Evolutionary conservation across 2,797 vertebrate genomes (phyloP).

Genomic region (Syndactyla subalaris): DNA sequence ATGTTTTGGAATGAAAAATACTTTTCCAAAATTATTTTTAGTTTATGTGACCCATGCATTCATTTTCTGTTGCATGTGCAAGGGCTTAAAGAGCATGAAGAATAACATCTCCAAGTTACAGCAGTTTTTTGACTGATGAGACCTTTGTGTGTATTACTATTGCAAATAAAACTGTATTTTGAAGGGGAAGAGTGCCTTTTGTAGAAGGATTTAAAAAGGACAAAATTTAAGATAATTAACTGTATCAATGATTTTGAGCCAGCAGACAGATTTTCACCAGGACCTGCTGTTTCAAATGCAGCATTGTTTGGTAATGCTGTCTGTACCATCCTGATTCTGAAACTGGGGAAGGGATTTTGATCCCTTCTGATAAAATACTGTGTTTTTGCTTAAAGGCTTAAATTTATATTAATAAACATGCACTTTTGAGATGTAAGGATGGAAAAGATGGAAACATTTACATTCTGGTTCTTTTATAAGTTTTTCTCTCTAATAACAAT

Average conservation of each 20-base stretch:
- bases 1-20: conserved; percentile 1
- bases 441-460: not conserved
- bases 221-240: not conserved
- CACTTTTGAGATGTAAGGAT: not conserved
- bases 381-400: not conserved
- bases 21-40: not conserved
- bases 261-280: not conserved
- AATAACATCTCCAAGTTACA: not conserved
- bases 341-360: not conserved
- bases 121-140: not conserved
- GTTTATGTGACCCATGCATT: not conserved
- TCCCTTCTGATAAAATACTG: not conserved
- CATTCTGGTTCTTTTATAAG: not conserved
- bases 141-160: not conserved
- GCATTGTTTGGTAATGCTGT: not conserved
- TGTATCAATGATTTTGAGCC: not conserved
- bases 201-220: not conserved
- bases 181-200: not conserved
- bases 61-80: not conserved
- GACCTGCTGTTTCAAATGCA: not conserved
- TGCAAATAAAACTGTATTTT: not conserved
- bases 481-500: not conserved
- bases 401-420: not conserved
- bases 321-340: not conserved
- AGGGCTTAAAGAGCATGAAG: not conserved